A percentile compares a stretch with the other conserved stretches of the same genome.
phyloP scores from a whole-genome alignment of 2,797 vertebrate genomes.

The Acanthornis magna region DNA sequence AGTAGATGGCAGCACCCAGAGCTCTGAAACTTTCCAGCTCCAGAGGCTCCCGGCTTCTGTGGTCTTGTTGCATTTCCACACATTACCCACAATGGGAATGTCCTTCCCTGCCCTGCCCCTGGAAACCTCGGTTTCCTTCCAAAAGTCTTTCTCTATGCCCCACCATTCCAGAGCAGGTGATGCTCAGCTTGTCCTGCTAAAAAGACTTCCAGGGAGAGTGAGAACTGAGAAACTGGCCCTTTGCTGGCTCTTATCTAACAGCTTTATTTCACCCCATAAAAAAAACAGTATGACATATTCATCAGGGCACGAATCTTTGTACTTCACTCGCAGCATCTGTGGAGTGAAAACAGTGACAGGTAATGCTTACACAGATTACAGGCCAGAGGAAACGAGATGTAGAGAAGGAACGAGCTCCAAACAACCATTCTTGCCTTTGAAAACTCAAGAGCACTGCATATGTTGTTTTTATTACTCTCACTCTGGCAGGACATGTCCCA shows the following conservation, averaged over 20 bases:
- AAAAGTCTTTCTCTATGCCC: rapidly evolving
- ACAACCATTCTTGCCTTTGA: background rate
- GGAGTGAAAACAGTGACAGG: background rate
- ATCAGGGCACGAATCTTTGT: background rate
- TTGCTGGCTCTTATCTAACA: background rate
- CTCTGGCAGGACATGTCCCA: background rate
- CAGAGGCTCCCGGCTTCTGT: background rate
- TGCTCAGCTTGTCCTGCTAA: background rate
- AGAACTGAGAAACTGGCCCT: background rate
- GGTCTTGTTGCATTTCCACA: background rate
- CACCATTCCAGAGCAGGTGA: background rate
- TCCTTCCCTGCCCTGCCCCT: background rate
- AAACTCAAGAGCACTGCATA: background rate
- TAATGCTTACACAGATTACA: background rate
- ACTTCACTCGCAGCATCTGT: background rate
- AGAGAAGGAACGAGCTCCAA: background rate
- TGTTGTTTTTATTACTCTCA: background rate
- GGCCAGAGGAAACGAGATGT: background rate
- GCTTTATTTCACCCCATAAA: background rate
- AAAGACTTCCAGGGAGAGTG: background rate
- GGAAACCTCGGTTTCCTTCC: background rate
- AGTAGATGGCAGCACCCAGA: slow-evolving; percentile 57
- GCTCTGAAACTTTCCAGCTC: background rate
- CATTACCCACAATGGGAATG: rapidly evolving
- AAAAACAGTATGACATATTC: background rate